Evolutionary conservation across 2,113 vertebrate genomes (phyloP).

Genomic region (Macrotus californicus): DNA sequence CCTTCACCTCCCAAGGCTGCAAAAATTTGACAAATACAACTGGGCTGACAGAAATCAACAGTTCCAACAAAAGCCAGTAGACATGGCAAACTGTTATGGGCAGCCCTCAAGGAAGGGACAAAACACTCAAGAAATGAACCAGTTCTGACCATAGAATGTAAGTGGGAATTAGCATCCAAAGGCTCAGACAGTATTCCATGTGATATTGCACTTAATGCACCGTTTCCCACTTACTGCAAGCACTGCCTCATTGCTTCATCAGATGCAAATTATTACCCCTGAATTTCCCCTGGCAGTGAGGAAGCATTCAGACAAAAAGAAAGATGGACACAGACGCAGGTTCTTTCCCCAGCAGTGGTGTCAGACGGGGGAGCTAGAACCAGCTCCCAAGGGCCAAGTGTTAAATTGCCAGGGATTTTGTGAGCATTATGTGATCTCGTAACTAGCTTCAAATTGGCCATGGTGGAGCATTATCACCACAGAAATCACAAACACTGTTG

Average conservation of each 20-base stretch:
- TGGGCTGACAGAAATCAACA: neutral
- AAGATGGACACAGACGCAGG: neutral
- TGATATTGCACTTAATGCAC: too few relatives aligned
- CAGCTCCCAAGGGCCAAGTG: neutral
- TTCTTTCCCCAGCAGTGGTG: neutral
- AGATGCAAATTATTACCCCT: neutral
- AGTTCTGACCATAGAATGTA: neutral
- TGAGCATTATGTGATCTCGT: neutral
- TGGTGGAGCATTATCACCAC: neutral
- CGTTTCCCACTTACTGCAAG: neutral
- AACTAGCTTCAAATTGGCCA: neutral
- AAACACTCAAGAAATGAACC: neutral
- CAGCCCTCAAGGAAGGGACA: neutral
- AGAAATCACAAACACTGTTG: neutral
- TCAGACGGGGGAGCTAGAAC: neutral
- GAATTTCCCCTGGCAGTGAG: neutral
- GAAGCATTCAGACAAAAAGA: neutral
- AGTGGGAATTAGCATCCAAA: neutral
- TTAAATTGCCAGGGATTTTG: neutral
- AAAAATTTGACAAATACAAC: neutral
- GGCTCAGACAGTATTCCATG: neutral
- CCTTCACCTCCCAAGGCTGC: neutral
- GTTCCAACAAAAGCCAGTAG: neutral
- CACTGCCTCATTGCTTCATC: neutral
- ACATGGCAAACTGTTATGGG: neutral